A percentile compares a stretch with the other conserved stretches of the same genome.
phyloP scores from a whole-genome alignment of 2,888 invertebrate genomes.

The Sycophila texana region DNA sequence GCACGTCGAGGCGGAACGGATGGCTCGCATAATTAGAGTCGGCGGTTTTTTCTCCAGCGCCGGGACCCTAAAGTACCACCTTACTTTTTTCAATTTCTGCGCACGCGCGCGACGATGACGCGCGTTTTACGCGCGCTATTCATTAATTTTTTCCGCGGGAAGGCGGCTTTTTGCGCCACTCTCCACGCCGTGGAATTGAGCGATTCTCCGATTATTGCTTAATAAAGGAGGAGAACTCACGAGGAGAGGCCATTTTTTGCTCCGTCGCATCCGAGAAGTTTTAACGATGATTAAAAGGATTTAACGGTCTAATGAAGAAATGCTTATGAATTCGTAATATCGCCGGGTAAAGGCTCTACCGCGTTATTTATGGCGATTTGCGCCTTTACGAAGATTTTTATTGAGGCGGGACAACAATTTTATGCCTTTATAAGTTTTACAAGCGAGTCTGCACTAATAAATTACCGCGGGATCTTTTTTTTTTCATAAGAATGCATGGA shows the following conservation, averaged over 20 bases:
- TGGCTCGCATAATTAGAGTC: conserved; percentile 46
- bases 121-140: conserved; percentile 23
- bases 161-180: conserved; percentile 1
- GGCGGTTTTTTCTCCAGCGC: conserved; percentile 15
- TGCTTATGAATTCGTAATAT: conserved; percentile 26
- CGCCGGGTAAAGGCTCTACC: too few species aligned
- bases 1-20: neutral
- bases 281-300: conserved; percentile 27
- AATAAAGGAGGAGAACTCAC: conserved; percentile 2
- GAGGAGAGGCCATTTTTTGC: neutral
- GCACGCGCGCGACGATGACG: neutral
- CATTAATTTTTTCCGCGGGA: too few species aligned
- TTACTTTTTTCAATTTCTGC: conserved; percentile 38
- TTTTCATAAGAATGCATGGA: too few species aligned
- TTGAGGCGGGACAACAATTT: neutral
- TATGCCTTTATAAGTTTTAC: neutral
- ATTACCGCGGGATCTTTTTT: too few species aligned
- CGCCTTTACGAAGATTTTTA: too few species aligned
- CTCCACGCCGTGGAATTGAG: conserved; percentile 1
- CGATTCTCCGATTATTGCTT: conserved; percentile 26
- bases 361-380: too few species aligned
- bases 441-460: too few species aligned
- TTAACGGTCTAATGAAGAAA: conserved; percentile 3
- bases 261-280: neutral
- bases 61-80: conserved; percentile 28